Evolutionary conservation across 2,888 invertebrate genomes (phyloP), one percentile per base, ranked within the genome.

Genomic region (Drosophila anceps): DNA sequence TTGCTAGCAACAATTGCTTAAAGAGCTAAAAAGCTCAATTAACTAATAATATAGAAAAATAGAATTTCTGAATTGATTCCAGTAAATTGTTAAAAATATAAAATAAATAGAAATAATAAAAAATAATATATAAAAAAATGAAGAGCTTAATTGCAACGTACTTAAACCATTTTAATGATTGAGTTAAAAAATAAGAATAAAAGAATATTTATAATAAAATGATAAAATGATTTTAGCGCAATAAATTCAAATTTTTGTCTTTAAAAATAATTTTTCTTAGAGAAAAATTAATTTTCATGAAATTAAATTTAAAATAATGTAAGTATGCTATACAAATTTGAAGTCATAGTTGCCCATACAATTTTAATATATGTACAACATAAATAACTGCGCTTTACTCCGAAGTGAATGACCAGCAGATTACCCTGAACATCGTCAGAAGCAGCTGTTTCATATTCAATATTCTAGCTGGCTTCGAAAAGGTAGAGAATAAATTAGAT

Each of bases 401-500:
- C 10, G 0, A 12, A 48, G 48, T 48, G 48, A 48, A 48, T 48
- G 48, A 48, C 48, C 48, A n/a, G 12, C 10, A 18, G 27, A 46
- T 29, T n/a, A 10, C 27, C 9, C n/a, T n/a, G 27, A 44, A 7
- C 2, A 18, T 1, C 6, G 7, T 13, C n/a, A 10, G 8, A 3
- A 27, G 44, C 18, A 29, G 12, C 29, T 48, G 29, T 6, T 31
- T 29, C n/a, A 29, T 46, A 46, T 46, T 27, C 27, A 27, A n/a
- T 27, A 46, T 46, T n/a, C 46, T 4, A 27, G 15, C 27, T 8
- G 15, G 27, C 27, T 27, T 15, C 27, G 27, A 15, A 9, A n/a
- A 29, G 5, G 15, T 15, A 46, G 15, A 1, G 29, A 4, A 48
- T 48, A n/a, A 48, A 29, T 29, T 29, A 10, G 10, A 15, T 29